These are phyloP conservation scores for Trachelus troglodyta DNA, from an alignment of 2,888 invertebrate genomes.

Conservation along the genomic window DNA sequence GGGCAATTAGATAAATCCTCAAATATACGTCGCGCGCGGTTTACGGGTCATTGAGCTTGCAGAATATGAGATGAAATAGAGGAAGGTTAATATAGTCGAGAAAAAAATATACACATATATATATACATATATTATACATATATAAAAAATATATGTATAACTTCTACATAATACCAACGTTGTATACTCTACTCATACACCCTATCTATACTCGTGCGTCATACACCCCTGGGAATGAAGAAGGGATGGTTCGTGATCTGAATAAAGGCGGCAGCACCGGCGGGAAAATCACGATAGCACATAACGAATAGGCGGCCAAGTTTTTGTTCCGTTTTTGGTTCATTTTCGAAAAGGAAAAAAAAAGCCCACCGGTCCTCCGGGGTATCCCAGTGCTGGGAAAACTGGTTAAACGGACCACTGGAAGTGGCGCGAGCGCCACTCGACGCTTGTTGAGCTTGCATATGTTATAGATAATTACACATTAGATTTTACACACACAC, in stretches of 20 bases:
- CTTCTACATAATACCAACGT: background rate
- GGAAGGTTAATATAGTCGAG: background rate
- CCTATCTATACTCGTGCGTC: slow-evolving; percentile 3
- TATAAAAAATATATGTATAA: background rate
- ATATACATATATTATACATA: background rate
- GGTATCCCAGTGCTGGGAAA: background rate
- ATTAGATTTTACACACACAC: background rate
- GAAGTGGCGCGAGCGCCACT: background rate
- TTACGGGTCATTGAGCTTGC: background rate
- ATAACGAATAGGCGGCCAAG: slow-evolving; percentile 2
- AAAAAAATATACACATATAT: background rate
- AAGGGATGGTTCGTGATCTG: slow-evolving; percentile 4
- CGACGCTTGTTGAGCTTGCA: background rate
- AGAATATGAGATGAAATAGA: background rate
- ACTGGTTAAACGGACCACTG: background rate
- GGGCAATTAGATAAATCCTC: background rate
- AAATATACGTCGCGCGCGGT: background rate
- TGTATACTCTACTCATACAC: background rate
- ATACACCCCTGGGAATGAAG: background rate
- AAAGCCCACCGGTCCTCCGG: background rate
- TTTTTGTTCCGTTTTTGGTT: background rate
- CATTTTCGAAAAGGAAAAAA: background rate
- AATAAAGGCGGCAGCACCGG: background rate
- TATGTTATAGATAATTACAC: background rate
- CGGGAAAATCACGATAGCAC: background rate